Base-by-base conservation (phyloP, 1,140 invertebrate genomes). In the Bacillus rossius region DNA sequence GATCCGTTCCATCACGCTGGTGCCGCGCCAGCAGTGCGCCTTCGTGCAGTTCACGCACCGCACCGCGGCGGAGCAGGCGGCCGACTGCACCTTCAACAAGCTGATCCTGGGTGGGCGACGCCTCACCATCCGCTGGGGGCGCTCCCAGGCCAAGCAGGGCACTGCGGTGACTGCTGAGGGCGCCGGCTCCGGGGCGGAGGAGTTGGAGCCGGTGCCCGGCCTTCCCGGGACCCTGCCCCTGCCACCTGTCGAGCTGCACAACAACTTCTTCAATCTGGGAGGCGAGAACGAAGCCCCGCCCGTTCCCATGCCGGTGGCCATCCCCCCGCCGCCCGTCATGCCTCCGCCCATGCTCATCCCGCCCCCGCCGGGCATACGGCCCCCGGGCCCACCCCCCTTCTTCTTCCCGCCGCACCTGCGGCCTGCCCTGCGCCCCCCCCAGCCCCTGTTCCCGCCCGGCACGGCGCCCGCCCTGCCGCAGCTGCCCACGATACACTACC, bases 81-180 rank as follows among this genome's bases (percentile, higher is more conserved):
- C 95, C 2, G 96, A 99, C 68, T 90, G 92, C 65, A 94, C 94
- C 0, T 99, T 98, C 69, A 98, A 99, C 67, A 96, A 98, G 71
- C 74, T 99, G 16, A 93, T 94, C 25, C 79, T 97, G 17, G 84
- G 88, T 19, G 92, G 92, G 0, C 79, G 91, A 49, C 81, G 94
- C 55, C 77, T 98, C 0, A 95, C 92, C 8, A 96, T 99, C 34
- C 96, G 98, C 70, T 99, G 97, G 97, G 96, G 97, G 1, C 85
- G 91, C 67, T 92, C 91, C 1, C 92, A 95, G 75, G 92, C 83
- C 1, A 77, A 84, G 78, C 81, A 61, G 64, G 49, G 14, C 5
- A 8, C 45, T 22, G 45, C 61, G 29, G 41, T 71, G 64, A 63
- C 68, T 69, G 23, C 67, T 63, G 59, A 40, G 43, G 73, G 70